Percentiles rank a stretch among this genome's conserved stretches.
These are phyloP conservation scores for Distichodus sexfasciatus DNA, from an alignment of 2,797 vertebrate genomes.

Conservation along the genomic window DNA sequence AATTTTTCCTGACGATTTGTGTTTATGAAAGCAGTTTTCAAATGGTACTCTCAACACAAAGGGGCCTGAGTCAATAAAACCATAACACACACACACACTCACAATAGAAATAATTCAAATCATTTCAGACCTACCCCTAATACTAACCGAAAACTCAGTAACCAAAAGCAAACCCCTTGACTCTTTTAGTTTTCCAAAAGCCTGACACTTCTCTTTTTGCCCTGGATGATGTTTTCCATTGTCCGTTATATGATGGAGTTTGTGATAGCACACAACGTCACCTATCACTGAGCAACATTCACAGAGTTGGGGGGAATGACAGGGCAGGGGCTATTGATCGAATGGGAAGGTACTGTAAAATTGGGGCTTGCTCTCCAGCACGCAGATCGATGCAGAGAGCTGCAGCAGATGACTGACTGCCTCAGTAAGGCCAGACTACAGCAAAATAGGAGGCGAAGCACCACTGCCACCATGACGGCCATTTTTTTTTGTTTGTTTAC, in stretches of 20 bases:
- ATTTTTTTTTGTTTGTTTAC: too few species aligned
- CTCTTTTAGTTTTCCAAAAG: too few species aligned
- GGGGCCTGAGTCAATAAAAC: too few species aligned
- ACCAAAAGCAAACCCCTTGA: too few species aligned
- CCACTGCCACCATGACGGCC: too few species aligned
- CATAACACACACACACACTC: slow-evolving; percentile 11
- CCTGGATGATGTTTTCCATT: neutral
- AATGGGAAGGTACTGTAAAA: slow-evolving; percentile 30
- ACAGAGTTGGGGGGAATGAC: slow-evolving; percentile 26
- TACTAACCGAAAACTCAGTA: too few species aligned
- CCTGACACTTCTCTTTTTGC: too few species aligned
- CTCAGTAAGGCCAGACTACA: slow-evolving; percentile 6
- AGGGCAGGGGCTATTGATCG: slow-evolving; percentile 25
- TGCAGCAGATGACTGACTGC: slow-evolving; percentile 4
- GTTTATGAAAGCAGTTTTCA: neutral
- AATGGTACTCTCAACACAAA: neutral
- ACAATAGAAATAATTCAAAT: neutral
- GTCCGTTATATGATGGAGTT: slow-evolving; percentile 10
- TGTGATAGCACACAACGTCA: slow-evolving; percentile 34
- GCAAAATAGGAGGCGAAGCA: slow-evolving; percentile 13
- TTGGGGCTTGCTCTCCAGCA: slow-evolving; percentile 21
- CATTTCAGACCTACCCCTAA: too few species aligned
- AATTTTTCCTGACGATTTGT: too few species aligned
- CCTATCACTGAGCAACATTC: slow-evolving; percentile 11
- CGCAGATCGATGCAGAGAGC: slow-evolving; percentile 16